phyloP scores from a whole-genome alignment of 2,113 vertebrate species.

The Zosterops borbonicus region DNA sequence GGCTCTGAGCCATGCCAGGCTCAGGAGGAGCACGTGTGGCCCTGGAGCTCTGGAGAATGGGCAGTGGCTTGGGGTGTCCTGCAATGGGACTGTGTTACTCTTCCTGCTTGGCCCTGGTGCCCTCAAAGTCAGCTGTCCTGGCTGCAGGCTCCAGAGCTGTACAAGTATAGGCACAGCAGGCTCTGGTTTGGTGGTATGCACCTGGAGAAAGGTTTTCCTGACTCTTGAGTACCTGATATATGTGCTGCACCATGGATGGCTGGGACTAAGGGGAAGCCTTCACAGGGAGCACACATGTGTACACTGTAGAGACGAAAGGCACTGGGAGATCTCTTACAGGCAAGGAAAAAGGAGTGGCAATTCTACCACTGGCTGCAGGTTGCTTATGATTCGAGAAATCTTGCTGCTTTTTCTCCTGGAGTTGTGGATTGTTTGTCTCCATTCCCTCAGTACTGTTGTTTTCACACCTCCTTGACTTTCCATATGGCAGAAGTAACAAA shows the following conservation, averaged over 20 bases:
- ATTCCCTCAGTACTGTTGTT: neutral
- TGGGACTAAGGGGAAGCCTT: neutral
- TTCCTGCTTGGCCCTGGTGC: neutral
- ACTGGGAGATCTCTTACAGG: neutral
- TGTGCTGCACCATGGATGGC: neutral
- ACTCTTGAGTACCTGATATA: neutral
- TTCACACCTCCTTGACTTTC: neutral
- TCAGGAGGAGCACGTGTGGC: fast-evolving
- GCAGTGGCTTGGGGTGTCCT: fast-evolving
- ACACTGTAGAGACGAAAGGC: neutral
- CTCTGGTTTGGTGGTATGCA: neutral
- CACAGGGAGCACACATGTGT: neutral
- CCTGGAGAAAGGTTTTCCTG: neutral
- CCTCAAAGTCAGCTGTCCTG: neutral
- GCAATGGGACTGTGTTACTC: fast-evolving
- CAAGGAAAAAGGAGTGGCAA: neutral
- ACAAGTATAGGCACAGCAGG: neutral
- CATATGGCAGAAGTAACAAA: neutral
- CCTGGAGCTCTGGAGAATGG: neutral
- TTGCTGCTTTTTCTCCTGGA: neutral
- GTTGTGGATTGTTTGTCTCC: neutral
- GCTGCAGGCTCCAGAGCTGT: neutral
- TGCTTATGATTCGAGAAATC: neutral
- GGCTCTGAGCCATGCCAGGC: fast-evolving
- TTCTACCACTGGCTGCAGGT: neutral